These are phyloP conservation scores for Ceyx erithaca DNA, from an alignment of 2,797 vertebrate species.

Conservation along the genomic window DNA sequence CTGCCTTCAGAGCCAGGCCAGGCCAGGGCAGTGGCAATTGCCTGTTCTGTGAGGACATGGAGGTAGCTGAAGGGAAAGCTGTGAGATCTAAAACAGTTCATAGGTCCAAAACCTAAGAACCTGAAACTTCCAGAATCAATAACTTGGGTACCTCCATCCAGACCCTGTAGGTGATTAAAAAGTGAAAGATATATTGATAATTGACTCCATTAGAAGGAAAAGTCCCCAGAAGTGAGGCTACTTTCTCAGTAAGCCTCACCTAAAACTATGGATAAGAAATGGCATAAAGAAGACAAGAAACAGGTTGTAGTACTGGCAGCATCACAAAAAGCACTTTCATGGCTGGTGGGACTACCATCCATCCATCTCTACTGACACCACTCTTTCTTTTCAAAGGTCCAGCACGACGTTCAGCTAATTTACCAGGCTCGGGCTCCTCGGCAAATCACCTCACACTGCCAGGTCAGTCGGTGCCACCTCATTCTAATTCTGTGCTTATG, in stretches of 20 bases:
- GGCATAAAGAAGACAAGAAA: not conserved
- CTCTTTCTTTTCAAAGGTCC: constrained; percentile 63
- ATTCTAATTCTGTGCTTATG: not conserved
- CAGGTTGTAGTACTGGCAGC: not conserved
- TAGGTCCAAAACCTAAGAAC: not conserved
- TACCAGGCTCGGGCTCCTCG: constrained; percentile 42
- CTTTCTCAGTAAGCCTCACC: not conserved
- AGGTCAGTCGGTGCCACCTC: constrained; percentile 66
- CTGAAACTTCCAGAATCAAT: not conserved
- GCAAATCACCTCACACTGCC: constrained; percentile 74
- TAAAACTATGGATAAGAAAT: not conserved
- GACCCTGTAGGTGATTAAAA: not conserved
- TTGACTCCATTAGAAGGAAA: not conserved
- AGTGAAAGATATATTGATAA: not conserved
- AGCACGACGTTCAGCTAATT: constrained; percentile 15
- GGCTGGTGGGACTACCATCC: not conserved
- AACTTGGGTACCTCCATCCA: not conserved
- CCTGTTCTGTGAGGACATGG: not conserved
- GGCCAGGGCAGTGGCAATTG: not conserved
- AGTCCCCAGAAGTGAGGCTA: not conserved
- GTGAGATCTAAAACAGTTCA: not conserved
- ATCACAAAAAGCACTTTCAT: not conserved
- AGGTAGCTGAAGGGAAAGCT: not conserved
- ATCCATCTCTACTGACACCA: not conserved
- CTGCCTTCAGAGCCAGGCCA: not conserved